A percentile compares a stretch with the other conserved stretches of the same genome.
Evolutionary conservation across 2,888 invertebrate genomes (phyloP).

Genomic region (Anorthoa munda): DNA sequence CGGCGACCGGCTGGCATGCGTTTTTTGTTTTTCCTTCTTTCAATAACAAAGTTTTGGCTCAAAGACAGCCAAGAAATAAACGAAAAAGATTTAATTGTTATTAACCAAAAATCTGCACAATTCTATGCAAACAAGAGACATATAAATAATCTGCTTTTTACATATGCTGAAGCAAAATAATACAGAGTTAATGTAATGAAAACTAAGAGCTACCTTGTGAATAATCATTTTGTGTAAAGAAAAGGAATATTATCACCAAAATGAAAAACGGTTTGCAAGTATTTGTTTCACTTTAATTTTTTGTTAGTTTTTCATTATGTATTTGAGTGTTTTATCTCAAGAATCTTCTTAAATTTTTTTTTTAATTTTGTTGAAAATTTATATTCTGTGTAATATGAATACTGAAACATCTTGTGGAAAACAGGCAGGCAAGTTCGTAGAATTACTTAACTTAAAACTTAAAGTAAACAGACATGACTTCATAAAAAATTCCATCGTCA

Average conservation of each 20-base stretch:
- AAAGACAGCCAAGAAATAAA: no score
- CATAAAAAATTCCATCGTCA: background rate
- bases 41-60: no score
- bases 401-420: background rate
- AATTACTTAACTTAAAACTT: background rate
- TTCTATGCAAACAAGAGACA: background rate
- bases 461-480: background rate
- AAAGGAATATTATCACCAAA: constrained; percentile 24
- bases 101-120: background rate
- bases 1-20: no score
- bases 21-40: no score
- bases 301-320: constrained; percentile 55
- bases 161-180: constrained; percentile 31
- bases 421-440: background rate
- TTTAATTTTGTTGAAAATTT: background rate
- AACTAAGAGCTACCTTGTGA: constrained; percentile 40
- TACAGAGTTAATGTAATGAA: constrained; percentile 50
- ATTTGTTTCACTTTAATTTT: constrained; percentile 39
- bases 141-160: constrained; percentile 28
- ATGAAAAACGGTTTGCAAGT: constrained; percentile 23
- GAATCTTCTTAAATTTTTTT: background rate
- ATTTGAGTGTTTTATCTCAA: constrained; percentile 16
- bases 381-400: background rate
- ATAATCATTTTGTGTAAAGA: constrained; percentile 29
- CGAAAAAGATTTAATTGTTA: background rate